phyloP scores from a whole-genome alignment of 2,113 vertebrate species.

The Erpornis zantholeuca region DNA sequence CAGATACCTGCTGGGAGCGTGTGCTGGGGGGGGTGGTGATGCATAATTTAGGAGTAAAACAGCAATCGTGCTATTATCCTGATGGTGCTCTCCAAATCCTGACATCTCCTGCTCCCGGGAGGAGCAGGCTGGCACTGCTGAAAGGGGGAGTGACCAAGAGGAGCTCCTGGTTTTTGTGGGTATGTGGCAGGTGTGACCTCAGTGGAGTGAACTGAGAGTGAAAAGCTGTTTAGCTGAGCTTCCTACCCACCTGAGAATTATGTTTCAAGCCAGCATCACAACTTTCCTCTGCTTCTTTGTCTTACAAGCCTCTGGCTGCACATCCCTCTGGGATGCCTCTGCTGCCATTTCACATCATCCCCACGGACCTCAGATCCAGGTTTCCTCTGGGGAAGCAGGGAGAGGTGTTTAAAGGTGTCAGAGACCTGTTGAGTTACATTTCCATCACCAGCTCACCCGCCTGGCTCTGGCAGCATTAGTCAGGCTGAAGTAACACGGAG shows the following conservation, averaged over 20 bases:
- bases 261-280: background rate
- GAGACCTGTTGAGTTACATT: background rate
- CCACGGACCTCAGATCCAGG: accelerated
- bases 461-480: background rate
- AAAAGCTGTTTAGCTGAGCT: background rate
- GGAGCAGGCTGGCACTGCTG: background rate
- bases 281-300: background rate
- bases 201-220: background rate
- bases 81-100: background rate
- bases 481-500: background rate
- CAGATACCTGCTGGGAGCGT: background rate
- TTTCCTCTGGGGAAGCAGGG: background rate
- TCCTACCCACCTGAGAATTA: background rate
- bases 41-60: slow-evolving; percentile 8
- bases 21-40: background rate
- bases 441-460: background rate
- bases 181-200: background rate
- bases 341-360: background rate
- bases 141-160: background rate
- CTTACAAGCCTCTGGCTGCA: background rate
- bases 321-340: background rate
- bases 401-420: background rate
- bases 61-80: background rate
- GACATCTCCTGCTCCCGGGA: background rate
- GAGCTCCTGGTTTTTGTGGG: background rate